These are phyloP conservation scores for Pollicipes pollicipes DNA, from an alignment of 1,140 invertebrate species.

Conservation along the genomic window DNA sequence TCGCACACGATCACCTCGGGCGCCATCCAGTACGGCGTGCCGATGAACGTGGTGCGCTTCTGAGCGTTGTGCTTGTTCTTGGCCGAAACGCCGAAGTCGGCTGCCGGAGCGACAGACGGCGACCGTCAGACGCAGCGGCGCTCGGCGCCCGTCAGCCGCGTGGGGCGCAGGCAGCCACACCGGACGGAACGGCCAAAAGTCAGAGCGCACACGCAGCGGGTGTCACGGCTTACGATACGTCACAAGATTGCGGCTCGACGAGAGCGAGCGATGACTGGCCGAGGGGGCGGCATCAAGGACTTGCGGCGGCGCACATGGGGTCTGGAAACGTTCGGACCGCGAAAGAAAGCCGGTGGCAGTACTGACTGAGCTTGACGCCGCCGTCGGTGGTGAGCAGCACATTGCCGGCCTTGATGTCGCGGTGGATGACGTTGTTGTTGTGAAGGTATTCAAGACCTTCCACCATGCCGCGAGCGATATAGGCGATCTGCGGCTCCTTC, in stretches of 20 bases:
- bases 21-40: conserved; percentile 97
- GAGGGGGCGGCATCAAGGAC: too few species aligned
- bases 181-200: too few species aligned
- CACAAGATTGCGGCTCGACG: too few species aligned
- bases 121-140: too few species aligned
- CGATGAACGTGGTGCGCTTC: conserved; percentile 95
- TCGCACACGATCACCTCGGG: conserved; percentile 98
- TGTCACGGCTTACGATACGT: too few species aligned
- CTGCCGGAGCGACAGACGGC: conserved; percentile 35
- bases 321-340: too few species aligned
- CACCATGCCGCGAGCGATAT: conserved; percentile 78
- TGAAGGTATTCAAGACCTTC: conserved; percentile 33
- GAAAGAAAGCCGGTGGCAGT: too few species aligned
- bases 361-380: conserved; percentile 83
- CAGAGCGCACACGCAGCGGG: too few species aligned
- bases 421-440: conserved; percentile 53
- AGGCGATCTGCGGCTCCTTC: conserved; percentile 84
- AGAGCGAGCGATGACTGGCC: too few species aligned
- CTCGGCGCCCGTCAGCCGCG: too few species aligned
- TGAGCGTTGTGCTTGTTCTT: conserved; percentile 91
- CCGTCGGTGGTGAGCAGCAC: conserved; percentile 87
- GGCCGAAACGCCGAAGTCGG: conserved; percentile 98
- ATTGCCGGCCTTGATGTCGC: conserved; percentile 96
- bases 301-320: too few species aligned
- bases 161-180: too few species aligned